phyloP scores from a whole-genome alignment of 2,888 invertebrate genomes.

The Holacanthella duospinosa region DNA sequence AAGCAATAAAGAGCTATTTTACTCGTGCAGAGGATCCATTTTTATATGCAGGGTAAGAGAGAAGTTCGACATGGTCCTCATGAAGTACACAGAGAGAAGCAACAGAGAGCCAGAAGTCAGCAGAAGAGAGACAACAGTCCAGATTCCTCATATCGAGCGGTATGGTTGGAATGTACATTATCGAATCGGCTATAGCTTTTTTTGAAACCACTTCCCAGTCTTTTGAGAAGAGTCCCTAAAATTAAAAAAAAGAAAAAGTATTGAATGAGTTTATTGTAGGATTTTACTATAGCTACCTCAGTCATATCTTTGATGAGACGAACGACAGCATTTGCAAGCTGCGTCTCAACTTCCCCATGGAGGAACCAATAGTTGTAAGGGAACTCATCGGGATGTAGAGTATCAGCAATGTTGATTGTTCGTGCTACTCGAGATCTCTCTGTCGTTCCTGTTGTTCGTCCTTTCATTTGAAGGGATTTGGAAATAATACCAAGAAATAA shows the following conservation, averaged over 20 bases:
- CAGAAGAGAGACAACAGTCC: slow-evolving; percentile 65
- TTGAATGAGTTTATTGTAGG: background rate
- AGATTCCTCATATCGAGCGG: slow-evolving; percentile 63
- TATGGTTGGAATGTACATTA: slow-evolving; percentile 68
- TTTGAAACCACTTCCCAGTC: slow-evolving; percentile 80
- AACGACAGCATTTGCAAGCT: slow-evolving; percentile 79
- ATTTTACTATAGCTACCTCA: slow-evolving; percentile 51
- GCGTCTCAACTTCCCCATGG: slow-evolving; percentile 68
- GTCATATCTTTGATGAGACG: slow-evolving; percentile 83
- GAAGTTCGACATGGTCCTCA: slow-evolving; percentile 73
- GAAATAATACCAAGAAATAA: slow-evolving; percentile 82
- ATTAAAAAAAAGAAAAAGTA: slow-evolving; percentile 7
- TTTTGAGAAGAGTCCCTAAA: slow-evolving; percentile 70
- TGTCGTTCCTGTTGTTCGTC: slow-evolving; percentile 41
- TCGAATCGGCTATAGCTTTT: slow-evolving; percentile 74
- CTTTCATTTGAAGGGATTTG: slow-evolving; percentile 79
- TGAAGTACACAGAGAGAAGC: slow-evolving; percentile 88
- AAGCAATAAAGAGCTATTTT: background rate
- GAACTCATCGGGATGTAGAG: slow-evolving; percentile 29
- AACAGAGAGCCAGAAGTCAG: slow-evolving; percentile 82
- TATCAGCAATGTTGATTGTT: slow-evolving; percentile 33
- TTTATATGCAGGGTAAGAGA: slow-evolving; percentile 65
- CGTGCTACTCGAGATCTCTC: slow-evolving; percentile 33
- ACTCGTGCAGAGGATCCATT: slow-evolving; percentile 50
- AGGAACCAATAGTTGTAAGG: slow-evolving; percentile 61